These are phyloP conservation scores for Mormyrops attenuatus DNA, from an alignment of 2,797 vertebrate genomes.

Conservation along the genomic window DNA sequence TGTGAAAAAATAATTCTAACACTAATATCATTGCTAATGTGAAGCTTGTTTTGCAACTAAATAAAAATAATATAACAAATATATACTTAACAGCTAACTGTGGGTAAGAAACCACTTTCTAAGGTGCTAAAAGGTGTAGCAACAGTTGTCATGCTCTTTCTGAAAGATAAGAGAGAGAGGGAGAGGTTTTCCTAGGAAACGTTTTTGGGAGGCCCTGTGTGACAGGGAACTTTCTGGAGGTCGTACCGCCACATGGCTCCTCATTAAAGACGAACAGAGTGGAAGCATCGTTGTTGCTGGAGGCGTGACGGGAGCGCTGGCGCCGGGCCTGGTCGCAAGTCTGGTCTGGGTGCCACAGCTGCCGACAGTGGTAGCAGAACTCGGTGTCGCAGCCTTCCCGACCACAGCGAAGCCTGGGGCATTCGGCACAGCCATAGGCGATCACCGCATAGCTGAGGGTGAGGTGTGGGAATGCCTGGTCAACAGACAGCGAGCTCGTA, in stretches of 20 bases:
- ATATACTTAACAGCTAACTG: background rate
- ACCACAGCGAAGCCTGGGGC: constrained; percentile 75
- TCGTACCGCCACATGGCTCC: constrained; percentile 64
- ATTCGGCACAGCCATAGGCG: constrained; percentile 75
- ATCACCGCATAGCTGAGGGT: constrained; percentile 73
- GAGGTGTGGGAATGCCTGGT: background rate
- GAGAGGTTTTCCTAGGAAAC: background rate
- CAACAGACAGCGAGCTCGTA: background rate
- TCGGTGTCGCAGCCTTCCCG: constrained; percentile 74
- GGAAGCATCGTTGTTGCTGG: constrained; percentile 54
- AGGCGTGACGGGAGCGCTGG: constrained; percentile 65
- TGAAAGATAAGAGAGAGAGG: background rate
- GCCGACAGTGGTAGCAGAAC: constrained; percentile 85
- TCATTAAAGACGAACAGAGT: constrained; percentile 66
- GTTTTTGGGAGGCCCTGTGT: background rate
- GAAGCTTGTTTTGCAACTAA: background rate
- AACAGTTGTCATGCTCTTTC: background rate
- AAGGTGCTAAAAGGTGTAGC: background rate
- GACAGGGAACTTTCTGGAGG: background rate
- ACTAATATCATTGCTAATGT: background rate
- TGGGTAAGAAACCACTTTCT: background rate
- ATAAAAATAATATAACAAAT: background rate
- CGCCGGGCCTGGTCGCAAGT: constrained; percentile 71
- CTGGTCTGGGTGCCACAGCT: constrained; percentile 79
- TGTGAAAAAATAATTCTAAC: background rate